Conservation (phyloP, 2,113 vertebrate species). For the Pseudorasbora parva region DNA sequence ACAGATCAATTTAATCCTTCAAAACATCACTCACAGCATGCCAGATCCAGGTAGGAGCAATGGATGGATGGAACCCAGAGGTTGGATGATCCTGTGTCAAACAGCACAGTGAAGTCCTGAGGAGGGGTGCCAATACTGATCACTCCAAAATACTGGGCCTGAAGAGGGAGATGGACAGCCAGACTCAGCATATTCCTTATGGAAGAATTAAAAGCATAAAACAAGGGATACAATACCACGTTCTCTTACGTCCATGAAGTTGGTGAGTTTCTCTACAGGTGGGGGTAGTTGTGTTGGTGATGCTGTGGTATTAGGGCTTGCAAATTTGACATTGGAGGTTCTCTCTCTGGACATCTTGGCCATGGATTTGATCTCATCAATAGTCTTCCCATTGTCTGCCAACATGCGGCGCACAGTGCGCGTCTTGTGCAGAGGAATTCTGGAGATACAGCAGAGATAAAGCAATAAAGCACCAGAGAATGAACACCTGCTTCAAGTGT, state of each 20-base stretch:
- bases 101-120: conserved; percentile 85
- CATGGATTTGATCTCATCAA: conserved; percentile 66
- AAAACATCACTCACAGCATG: conserved; percentile 83
- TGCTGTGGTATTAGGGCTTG: neutral
- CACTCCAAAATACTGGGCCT: conserved; percentile 86
- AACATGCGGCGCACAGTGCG: conserved; percentile 66
- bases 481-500: neutral
- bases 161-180: neutral
- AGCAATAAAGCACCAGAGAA: neutral
- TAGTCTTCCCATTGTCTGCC: conserved; percentile 66
- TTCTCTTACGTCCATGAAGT: conserved; percentile 83
- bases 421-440: conserved; percentile 79
- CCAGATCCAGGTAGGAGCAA: conserved; percentile 80
- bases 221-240: too few species aligned
- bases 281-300: neutral
- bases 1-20: neutral
- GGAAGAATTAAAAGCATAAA: neutral
- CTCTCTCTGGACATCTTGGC: conserved; percentile 21
- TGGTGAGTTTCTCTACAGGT: conserved; percentile 78
- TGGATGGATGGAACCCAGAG: conserved; percentile 87
- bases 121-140: conserved; percentile 85
- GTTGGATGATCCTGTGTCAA: conserved; percentile 90
- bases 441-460: conserved; percentile 47
- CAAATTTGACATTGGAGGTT: neutral
- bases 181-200: neutral